Evolutionary conservation across 2,888 invertebrate species (phyloP), one percentile per base, ranked within the genome.

Genomic region (Taphrorychus bicolor): DNA sequence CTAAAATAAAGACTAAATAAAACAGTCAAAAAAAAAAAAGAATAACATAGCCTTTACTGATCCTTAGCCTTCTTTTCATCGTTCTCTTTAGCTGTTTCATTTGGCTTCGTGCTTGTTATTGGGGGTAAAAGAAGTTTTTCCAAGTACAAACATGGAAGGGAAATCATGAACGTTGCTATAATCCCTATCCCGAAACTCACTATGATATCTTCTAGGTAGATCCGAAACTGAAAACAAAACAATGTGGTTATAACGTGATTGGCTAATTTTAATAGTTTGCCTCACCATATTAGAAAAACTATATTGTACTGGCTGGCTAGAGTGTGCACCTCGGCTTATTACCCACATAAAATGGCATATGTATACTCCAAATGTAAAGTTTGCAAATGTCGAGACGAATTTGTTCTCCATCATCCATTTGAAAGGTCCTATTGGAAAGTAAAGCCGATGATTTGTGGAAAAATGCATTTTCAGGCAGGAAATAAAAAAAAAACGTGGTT

Each of bases 271-370:
- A n/a, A n/a, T n/a, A 14, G 2, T 14, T 45, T 32, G 5, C 2
- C 45, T 45, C 17, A 24, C 24, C 2, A 24, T 7, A 23, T 11
- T 7, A 1, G 2, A 16, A 2, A 14, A 1, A 2, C 2, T 54
- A 14, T n/a, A 17, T 21, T 19, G 14, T 5, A 54, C 11, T n/a
- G 23, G 1, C n/a, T 23, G 7, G n/a, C 21, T 54, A 17, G 5
- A 9, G 14, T 45, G 45, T 1, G 45, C 4, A 14, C 14, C 40
- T 40, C 19, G 32, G 5, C 18, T 5, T 3, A 56, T n/a, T 1
- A 56, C 56, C 40, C 32, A 56, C 7, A 18, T 1, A 18, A 56
- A 56, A 56, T 56, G 56, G 56, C 16, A 40, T 2, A 56, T 2
- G 40, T 56, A 56, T 1, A 23, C 23, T 22, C 2, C 5, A 32